These are phyloP conservation scores for Tromatobia lineatoria DNA, from an alignment of 2,888 invertebrate genomes.

Conservation along the genomic window DNA sequence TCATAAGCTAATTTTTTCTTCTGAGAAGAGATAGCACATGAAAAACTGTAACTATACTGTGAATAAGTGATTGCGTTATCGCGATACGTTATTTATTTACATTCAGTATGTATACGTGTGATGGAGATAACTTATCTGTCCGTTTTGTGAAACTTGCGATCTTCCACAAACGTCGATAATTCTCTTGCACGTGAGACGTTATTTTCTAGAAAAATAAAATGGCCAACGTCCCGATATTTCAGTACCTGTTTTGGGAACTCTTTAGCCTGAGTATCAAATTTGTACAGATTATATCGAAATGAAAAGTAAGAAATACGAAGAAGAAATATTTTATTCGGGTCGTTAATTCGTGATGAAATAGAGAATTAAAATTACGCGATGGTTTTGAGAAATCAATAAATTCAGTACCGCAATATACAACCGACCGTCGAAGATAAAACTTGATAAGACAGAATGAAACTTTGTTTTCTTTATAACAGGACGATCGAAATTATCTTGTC, in stretches of 20 bases:
- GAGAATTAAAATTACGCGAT: neutral
- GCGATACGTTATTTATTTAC: slow-evolving; percentile 36
- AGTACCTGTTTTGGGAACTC: neutral
- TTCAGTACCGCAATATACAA: neutral
- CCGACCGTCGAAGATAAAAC: slow-evolving; percentile 10
- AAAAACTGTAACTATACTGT: slow-evolving; percentile 7
- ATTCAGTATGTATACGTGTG: neutral
- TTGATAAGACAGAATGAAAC: neutral
- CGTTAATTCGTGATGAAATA: neutral
- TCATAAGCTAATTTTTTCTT: slow-evolving; percentile 19
- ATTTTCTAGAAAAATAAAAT: neutral
- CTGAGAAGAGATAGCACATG: slow-evolving; percentile 23
- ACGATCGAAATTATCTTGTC: neutral
- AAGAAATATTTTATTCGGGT: neutral
- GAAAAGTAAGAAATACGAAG: neutral
- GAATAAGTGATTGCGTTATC: slow-evolving; percentile 32
- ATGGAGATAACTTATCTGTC: slow-evolving; percentile 1
- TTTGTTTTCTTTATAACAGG: neutral
- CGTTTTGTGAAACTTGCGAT: neutral
- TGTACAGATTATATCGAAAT: slow-evolving; percentile 11
- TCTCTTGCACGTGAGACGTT: neutral
- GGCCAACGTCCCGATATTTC: neutral
- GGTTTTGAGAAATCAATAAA: neutral
- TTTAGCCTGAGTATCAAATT: neutral
- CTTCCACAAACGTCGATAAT: neutral